Base-by-base conservation (phyloP, 2,113 vertebrate species). In the Phalacrocorax carbo region DNA sequence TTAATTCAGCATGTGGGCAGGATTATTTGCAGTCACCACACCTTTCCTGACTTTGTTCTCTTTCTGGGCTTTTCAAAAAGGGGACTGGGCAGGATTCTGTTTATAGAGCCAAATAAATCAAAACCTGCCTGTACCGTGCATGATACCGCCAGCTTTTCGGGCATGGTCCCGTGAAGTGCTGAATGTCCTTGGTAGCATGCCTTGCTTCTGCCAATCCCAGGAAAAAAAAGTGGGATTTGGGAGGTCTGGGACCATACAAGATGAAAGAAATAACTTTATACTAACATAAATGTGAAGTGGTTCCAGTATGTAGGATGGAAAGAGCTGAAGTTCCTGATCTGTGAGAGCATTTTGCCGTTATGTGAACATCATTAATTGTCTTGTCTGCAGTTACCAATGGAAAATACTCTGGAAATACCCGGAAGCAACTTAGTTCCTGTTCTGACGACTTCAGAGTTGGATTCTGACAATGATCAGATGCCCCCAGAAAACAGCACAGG, bases 41-140 rank as follows among this genome's bases (percentile, higher is more conserved):
- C 97, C 98, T 97, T 73, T 20, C 89, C 95, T 96, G 96, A 90
- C 96, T 97, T 97, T 97, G 82, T 96, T 96, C 92, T 96, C 96
- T 97, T 92, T 81, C 89, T 65, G 83, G 88, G 87, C 82, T 96
- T 96, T 96, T 84, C 73, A 52, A 77, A 95, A 88, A 89, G 60
- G 95, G 73, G 58, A 57, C 85, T 97, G 91, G 89, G 93, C 7
- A 21, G 95, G 69, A 95, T 94, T 90, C 86, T 95, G 90, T 96
- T 96, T 97, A 95, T 92, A 96, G 96, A 97, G 94, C 57, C 97
- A 97, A 97, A 94, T 69, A 93, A 98, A 97, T 81, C 82, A 90
- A 97, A 96, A 91, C 91, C 81, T 42, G 46, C 86, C 96, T 86
- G 90, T 62, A 78, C 36, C 11, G 26, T 91, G 70, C 52, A 58